Evolutionary conservation across 1,140 invertebrate genomes (phyloP).

Genomic region (Nephila pilipes): DNA sequence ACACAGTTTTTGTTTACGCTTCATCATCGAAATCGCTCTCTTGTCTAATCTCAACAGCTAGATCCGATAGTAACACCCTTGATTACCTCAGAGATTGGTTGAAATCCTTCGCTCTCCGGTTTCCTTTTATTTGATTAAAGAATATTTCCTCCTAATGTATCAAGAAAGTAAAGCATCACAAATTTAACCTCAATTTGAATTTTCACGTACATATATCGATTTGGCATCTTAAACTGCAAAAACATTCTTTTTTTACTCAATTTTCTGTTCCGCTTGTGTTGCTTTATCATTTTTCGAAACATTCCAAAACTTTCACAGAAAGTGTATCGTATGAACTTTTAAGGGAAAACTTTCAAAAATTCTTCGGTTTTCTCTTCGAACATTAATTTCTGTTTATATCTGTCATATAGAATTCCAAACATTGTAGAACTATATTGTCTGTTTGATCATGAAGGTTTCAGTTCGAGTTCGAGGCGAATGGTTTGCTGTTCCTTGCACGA

Average conservation of each 20-base stretch:
- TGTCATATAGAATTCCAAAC: too few species aligned
- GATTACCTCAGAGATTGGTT: not conserved
- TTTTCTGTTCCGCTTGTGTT: not conserved
- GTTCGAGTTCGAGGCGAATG: conserved; percentile 85
- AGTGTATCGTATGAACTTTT: too few species aligned
- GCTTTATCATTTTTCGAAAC: not conserved
- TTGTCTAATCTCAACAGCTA: conserved; percentile 10
- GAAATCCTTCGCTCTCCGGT: not conserved
- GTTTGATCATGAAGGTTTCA: conserved; percentile 84
- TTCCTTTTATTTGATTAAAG: conserved; percentile 5
- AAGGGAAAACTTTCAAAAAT: not conserved
- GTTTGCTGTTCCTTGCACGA: conserved; percentile 85
- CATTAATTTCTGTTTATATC: not conserved
- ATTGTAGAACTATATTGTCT: not conserved
- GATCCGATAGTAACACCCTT: not conserved
- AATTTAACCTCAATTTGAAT: not conserved
- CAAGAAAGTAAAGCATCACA: conserved; percentile 61
- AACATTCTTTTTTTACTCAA: not conserved
- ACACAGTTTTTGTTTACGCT: not conserved
- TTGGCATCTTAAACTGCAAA: not conserved
- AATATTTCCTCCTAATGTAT: conserved; percentile 46
- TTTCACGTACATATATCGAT: not conserved
- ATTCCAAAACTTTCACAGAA: not conserved
- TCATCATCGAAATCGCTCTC: not conserved
- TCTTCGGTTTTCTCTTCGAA: not conserved